Evolutionary conservation across 2,888 invertebrate genomes (phyloP).

Genomic region (Junonia oenone): DNA sequence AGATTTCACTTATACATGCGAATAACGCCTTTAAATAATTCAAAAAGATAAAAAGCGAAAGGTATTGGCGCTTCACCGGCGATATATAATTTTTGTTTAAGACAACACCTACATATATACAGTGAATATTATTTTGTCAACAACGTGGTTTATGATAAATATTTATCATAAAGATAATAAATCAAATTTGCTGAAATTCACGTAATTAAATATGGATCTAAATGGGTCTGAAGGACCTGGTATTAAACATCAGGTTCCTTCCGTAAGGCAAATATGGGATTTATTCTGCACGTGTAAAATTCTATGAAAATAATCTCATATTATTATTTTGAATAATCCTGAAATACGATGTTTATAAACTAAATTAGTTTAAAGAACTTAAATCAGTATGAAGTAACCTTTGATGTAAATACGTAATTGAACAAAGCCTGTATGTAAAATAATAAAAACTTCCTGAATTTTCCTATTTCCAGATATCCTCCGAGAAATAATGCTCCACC

Average conservation of each 20-base stretch:
- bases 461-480: conserved; percentile 59
- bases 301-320: too few species aligned
- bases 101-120: too few species aligned
- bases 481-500: conserved; percentile 57
- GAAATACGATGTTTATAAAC: not conserved
- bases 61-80: too few species aligned
- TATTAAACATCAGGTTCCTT: conserved; percentile 12
- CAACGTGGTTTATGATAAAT: too few species aligned
- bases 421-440: not conserved
- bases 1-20: too few species aligned
- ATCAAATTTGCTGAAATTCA: too few species aligned
- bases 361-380: not conserved
- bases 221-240: not conserved
- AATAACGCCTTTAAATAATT: too few species aligned
- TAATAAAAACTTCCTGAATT: not conserved
- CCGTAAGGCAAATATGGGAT: conserved; percentile 21
- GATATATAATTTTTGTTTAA: too few species aligned
- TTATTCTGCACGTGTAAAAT: too few species aligned
- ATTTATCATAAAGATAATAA: not conserved
- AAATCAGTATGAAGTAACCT: not conserved
- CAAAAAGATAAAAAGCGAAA: too few species aligned
- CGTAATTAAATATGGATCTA: not conserved
- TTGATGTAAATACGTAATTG: not conserved
- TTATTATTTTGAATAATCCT: not conserved
- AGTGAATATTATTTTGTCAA: too few species aligned